Percentiles rank a stretch among this genome's conserved stretches.
These are phyloP conservation scores for Lepidotrigona ventralis DNA, from an alignment of 1,140 invertebrate genomes.

Conservation along the genomic window DNA sequence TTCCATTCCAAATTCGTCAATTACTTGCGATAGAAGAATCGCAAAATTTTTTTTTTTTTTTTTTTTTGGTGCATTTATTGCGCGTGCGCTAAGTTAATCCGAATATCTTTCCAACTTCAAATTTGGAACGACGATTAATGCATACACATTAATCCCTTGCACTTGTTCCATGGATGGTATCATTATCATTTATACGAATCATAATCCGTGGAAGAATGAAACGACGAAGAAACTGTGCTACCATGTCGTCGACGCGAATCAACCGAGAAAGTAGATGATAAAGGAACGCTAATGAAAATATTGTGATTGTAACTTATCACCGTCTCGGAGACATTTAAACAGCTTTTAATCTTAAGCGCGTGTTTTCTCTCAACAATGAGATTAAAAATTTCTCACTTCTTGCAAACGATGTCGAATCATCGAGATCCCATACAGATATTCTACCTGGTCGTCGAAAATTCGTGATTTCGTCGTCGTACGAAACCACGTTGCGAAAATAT, in stretches of 20 bases:
- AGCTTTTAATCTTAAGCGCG: neutral
- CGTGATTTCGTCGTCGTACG: too few species aligned
- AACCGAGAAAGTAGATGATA: neutral
- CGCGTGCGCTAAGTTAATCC: neutral
- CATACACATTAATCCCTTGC: neutral
- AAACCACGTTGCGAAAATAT: neutral
- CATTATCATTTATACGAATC: neutral
- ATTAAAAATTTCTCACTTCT: neutral
- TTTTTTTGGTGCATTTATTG: too few species aligned
- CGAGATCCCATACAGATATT: neutral
- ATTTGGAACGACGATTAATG: neutral
- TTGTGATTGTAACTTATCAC: constrained; percentile 1
- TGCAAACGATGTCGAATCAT: neutral
- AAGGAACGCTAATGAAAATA: constrained; percentile 14
- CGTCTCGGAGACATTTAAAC: constrained; percentile 5
- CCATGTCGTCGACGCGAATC: neutral
- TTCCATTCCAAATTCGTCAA: too few species aligned
- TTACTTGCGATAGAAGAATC: too few species aligned
- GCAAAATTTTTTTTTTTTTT: too few species aligned
- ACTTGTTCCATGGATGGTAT: neutral
- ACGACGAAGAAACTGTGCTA: neutral
- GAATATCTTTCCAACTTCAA: neutral
- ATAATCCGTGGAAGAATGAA: constrained; percentile 1
- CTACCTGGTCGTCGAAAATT: too few species aligned
- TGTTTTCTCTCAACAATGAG: too few species aligned